Evolutionary conservation across 2,113 vertebrate genomes (phyloP), one percentile per base, ranked within the genome.

Genomic region (Ceyx cyanopectus): DNA sequence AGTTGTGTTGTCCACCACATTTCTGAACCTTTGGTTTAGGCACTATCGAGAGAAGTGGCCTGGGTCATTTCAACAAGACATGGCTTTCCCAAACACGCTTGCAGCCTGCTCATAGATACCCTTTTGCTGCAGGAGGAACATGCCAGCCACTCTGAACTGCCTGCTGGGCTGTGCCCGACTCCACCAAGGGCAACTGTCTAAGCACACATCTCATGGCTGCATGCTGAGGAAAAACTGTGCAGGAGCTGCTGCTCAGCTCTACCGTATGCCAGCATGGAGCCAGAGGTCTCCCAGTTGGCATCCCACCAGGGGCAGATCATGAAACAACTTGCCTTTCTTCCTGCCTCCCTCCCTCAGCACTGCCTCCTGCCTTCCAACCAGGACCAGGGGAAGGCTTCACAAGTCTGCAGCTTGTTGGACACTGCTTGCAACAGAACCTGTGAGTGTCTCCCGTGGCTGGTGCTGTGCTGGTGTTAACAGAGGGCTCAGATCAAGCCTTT

Each of bases 241-340:
- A 27, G 19, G 57, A 85, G 54, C 43, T 48, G 30, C 22, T 74
- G 50, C 50, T 81, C 56, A 74, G 40, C 76, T 50, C 56, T 78
- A 61, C 56, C 75, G 5, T 7, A 24, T 1, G 0, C 50, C 56
- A 50, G 70, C 61, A 29, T 0, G 2, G 56, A 79, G 76, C 51
- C 66, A 60, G 30, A 48, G 69, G 63, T 62, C 53, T 87, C 67
- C 54, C 37, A 78, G 61, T 27, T 57, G 50, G 61, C 61, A n/a
- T 24, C 66, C 15, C 76, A 78, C 34, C 60, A 50, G 56, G 21
- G n/a, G 9, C 2, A 1, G 66, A 56, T 46, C 20, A 22, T 26
- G 60, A 56, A 46, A 27, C 46, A 57, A 19, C 51, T 46, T 75
- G 81, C 46, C 54, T 11, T 45, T 74, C 78, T 48, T 67, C 41